Conservation (phyloP, 2,797 vertebrate species). For the Enoplosus armatus region DNA sequence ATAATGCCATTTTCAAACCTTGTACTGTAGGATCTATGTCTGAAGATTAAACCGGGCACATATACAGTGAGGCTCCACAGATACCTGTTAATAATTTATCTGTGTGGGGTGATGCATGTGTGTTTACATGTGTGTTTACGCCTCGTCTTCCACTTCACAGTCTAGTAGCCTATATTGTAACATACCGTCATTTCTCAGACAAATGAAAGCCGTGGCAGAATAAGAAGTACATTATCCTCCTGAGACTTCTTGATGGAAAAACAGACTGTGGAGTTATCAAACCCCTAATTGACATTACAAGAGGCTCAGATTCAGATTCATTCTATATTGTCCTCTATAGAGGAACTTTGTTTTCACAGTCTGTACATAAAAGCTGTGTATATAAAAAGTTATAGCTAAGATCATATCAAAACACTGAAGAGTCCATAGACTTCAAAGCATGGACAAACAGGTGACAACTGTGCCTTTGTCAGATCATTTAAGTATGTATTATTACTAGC, state of each 20-base stretch:
- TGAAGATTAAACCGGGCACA: not conserved
- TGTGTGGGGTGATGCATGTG: slow-evolving; percentile 11
- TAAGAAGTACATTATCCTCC: not conserved
- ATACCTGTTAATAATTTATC: slow-evolving; percentile 20
- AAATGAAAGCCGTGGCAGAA: not conserved
- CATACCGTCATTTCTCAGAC: not conserved
- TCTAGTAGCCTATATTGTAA: not conserved
- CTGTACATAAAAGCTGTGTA: too few species aligned
- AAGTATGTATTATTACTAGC: not conserved
- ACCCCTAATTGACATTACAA: not conserved
- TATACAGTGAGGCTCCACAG: not conserved
- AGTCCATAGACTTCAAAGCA: not conserved
- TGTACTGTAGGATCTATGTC: not conserved
- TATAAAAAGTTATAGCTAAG: not conserved
- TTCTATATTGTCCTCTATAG: too few species aligned
- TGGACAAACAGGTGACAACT: not conserved
- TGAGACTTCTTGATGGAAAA: not conserved
- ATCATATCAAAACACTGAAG: not conserved
- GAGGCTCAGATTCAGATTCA: too few species aligned
- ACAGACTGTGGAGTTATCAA: not conserved
- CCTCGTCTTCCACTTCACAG: not conserved
- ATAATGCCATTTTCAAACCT: not conserved
- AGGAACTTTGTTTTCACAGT: too few species aligned
- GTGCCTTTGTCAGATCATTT: not conserved
- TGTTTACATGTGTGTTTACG: not conserved